These are phyloP conservation scores for Bicyclus anynana DNA, from an alignment of 1,140 invertebrate species.

Conservation along the genomic window DNA sequence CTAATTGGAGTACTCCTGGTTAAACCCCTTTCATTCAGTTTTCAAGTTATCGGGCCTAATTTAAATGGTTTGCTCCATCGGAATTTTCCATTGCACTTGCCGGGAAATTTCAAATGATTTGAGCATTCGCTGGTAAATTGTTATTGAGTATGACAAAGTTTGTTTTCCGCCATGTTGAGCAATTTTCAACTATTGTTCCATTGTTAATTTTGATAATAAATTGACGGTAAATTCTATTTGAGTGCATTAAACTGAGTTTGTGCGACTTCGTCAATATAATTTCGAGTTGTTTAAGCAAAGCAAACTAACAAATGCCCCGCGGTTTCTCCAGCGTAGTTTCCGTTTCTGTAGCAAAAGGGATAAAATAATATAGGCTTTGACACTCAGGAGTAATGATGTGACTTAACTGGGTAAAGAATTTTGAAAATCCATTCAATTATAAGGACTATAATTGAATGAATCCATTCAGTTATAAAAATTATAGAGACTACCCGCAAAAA, in stretches of 20 bases:
- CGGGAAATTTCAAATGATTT: conserved; percentile 30
- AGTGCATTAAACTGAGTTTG: not conserved
- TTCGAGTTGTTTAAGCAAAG: no score
- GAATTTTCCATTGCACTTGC: conserved; percentile 47
- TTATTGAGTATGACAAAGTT: conserved; percentile 46
- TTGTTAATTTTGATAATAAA: conserved; percentile 3
- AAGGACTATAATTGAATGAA: no score
- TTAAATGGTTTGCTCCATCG: conserved; percentile 66
- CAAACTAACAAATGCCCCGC: no score
- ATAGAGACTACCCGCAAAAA: no score
- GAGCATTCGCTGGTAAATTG: conserved; percentile 30
- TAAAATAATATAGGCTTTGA: no score
- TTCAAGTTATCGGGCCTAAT: conserved; percentile 68
- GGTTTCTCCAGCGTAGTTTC: no score
- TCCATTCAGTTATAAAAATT: no score
- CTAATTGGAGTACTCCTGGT: conserved; percentile 68
- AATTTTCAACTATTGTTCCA: conserved; percentile 2
- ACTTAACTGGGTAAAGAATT: no score
- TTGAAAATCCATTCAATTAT: no score
- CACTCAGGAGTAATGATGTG: no score
- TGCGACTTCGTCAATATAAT: not conserved
- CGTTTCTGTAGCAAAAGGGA: no score
- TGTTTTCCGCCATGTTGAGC: conserved; percentile 14
- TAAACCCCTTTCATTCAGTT: conserved; percentile 66
- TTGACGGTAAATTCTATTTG: not conserved